Evolutionary conservation across 2,113 vertebrate genomes (phyloP).

Genomic region (Elanoides forficatus): DNA sequence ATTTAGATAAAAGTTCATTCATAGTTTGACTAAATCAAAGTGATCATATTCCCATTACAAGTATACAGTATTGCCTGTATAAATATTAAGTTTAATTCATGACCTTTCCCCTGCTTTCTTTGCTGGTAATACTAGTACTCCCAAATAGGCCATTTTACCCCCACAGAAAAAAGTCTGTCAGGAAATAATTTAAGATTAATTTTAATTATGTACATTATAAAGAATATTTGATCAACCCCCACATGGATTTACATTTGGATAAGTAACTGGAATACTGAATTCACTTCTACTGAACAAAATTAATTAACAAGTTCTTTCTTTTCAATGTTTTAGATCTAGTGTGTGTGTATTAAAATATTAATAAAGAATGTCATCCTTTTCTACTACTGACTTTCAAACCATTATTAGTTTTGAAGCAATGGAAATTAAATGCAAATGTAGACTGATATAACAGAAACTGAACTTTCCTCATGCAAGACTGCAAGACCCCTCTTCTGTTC

Average conservation of each 20-base stretch:
- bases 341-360: neutral
- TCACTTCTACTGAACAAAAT: neutral
- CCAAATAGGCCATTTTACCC: neutral
- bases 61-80: neutral
- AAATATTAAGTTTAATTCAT: neutral
- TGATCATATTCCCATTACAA: neutral
- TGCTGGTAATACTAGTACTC: neutral
- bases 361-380: neutral
- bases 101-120: neutral
- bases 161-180: neutral
- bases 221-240: neutral
- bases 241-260: neutral
- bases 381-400: neutral
- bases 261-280: neutral
- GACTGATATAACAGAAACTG: neutral
- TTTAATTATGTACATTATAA: neutral
- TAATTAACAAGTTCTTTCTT: neutral
- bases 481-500: neutral
- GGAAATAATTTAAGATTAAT: neutral
- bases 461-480: neutral
- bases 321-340: neutral
- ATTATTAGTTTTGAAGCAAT: neutral
- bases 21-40: neutral
- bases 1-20: constrained; percentile 29
- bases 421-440: neutral